Conservation (phyloP, 92 coral and sea anemone species). For the Siderastrea radians region DNA sequence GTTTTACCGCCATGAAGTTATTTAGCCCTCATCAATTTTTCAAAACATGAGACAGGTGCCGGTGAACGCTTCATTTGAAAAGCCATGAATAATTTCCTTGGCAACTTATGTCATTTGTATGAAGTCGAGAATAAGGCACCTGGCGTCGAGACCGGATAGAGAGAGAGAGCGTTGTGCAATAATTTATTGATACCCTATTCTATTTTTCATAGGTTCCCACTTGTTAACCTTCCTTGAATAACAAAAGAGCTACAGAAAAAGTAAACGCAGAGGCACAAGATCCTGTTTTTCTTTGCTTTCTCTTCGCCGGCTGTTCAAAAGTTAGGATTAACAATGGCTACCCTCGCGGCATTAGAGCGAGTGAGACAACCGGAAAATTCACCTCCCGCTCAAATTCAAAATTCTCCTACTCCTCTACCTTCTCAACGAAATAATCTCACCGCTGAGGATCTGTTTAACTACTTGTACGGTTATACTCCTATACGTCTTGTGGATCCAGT, state of each 20-base stretch:
- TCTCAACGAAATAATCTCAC: slow-evolving; percentile 52
- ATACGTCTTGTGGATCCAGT: slow-evolving; percentile 93
- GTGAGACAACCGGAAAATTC: slow-evolving; percentile 15
- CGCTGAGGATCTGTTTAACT: slow-evolving; percentile 84
- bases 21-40: slow-evolving; percentile 83
- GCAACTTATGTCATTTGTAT: slow-evolving; percentile 71
- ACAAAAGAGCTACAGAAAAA: slow-evolving; percentile 5
- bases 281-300: background rate
- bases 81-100: slow-evolving; percentile 86
- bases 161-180: slow-evolving; percentile 70
- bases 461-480: slow-evolving; percentile 94
- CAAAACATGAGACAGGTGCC: slow-evolving; percentile 86
- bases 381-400: slow-evolving; percentile 32
- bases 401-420: slow-evolving; percentile 3
- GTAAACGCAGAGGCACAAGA: background rate
- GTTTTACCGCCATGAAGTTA: slow-evolving; percentile 70
- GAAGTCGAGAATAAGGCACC: slow-evolving; percentile 80
- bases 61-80: slow-evolving; percentile 82
- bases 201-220: slow-evolving; percentile 62
- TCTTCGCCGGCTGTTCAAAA: background rate
- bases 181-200: slow-evolving; percentile 66
- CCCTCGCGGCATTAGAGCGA: slow-evolving; percentile 13
- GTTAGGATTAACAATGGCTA: slow-evolving; percentile 8
- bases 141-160: slow-evolving; percentile 48
- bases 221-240: slow-evolving; percentile 56